Base-by-base conservation (phyloP, 37 sponge, comb jelly and placozoan species). In the Halichondria panicea region DNA sequence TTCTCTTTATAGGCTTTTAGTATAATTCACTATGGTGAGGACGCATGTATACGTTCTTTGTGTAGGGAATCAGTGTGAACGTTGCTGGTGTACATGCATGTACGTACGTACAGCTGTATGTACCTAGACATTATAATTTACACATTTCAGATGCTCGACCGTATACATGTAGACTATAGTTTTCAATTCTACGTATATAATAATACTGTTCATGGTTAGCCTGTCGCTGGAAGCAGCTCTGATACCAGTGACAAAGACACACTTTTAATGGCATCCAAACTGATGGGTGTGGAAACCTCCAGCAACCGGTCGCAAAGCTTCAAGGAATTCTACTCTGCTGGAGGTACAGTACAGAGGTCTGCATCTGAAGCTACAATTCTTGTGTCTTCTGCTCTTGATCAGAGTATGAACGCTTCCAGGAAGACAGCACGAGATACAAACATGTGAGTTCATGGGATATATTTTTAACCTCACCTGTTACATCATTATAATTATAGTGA, bases 321-420 rank as follows among this genome's bases (percentile, higher is more conserved):
- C 27, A 58, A 11, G n/a, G 60, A 22, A 7, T 58, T 58, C 27
- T 58, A n/a, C n/a, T 11, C 60, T 7, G n/a, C 6, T 58, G 60
- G n/a, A 7, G 25, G 27, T 7, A 21, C 60, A 11, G 7, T 21
- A n/a, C n/a, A n/a, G n/a, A n/a, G n/a, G 15, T 58, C 60, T 58
- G 25, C 60, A 58, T 22, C 60, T n/a, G n/a, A n/a, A n/a, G n/a
- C n/a, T n/a, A n/a, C n/a, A 24, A 11, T 58, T 58, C 60, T 58
- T 21, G 60, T 58, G 15, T 58, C 60, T 12, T 27, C 60, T n/a
- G n/a, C n/a, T n/a, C n/a, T n/a, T n/a, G n/a, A n/a, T n/a, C n/a
- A n/a, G n/a, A n/a, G n/a, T n/a, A n/a, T n/a, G n/a, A n/a, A n/a
- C n/a, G n/a, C n/a, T n/a, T n/a, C n/a, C n/a, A n/a, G n/a, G n/a